Conservation (phyloP, 2,797 vertebrate genomes). For the Aselliscus stoliczkanus region DNA sequence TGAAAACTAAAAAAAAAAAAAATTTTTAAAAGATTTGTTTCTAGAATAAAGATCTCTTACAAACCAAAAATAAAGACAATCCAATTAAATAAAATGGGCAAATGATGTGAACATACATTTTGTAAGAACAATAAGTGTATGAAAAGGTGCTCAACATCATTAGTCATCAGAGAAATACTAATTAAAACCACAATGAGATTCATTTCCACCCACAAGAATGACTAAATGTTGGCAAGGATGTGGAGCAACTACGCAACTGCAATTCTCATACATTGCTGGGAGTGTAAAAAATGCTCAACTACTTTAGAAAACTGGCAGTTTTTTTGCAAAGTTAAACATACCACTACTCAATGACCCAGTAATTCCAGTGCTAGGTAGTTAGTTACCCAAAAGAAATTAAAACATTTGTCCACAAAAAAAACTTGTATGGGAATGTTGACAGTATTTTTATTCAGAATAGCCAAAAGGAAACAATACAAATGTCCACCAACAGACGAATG, state of each 20-base stretch:
- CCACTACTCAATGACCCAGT: neutral
- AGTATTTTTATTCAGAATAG: slow-evolving; percentile 12
- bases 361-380: slow-evolving; percentile 31
- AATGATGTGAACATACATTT: neutral
- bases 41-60: neutral
- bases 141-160: neutral
- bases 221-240: neutral
- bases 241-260: neutral
- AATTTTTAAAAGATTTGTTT: neutral
- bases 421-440: neutral
- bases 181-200: neutral
- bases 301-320: neutral
- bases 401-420: slow-evolving; percentile 10
- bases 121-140: neutral
- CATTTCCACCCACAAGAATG: neutral
- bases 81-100: neutral
- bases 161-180: slow-evolving; percentile 5
- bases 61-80: neutral
- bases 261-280: neutral
- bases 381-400: slow-evolving; percentile 49
- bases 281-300: neutral
- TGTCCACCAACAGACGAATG: neutral
- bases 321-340: slow-evolving; percentile 29
- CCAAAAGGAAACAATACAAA: slow-evolving; percentile 19
- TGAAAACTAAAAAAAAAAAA: no score